A percentile compares a stretch with the other conserved stretches of the same genome.
These are phyloP conservation scores for Pseudorhombus dupliciocellatus DNA, from an alignment of 2,113 vertebrate species.

Conservation along the genomic window DNA sequence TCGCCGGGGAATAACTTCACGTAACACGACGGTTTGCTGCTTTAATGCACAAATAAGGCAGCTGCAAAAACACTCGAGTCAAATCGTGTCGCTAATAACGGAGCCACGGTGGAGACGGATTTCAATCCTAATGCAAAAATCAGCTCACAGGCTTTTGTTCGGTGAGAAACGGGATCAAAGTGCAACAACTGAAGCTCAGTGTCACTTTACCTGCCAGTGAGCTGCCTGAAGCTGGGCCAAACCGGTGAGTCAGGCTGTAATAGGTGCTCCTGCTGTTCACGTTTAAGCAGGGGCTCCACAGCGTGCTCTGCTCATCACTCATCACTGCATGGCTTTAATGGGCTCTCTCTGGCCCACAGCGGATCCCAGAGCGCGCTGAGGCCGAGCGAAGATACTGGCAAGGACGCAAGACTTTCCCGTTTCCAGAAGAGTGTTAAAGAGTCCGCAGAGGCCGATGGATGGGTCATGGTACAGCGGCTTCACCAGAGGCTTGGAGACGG, in stretches of 20 bases:
- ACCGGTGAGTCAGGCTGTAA: constrained; percentile 39
- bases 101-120: constrained; percentile 28
- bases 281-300: constrained; percentile 41
- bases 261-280: constrained; percentile 58
- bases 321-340: constrained; percentile 62
- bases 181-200: constrained; percentile 19
- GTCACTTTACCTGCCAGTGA: constrained; percentile 38
- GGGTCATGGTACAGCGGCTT: constrained; percentile 42
- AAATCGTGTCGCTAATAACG: constrained; percentile 35
- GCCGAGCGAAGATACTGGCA: constrained; percentile 47
- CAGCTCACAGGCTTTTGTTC: not conserved
- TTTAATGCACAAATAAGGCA: constrained; percentile 60
- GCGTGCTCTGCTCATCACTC: constrained; percentile 60
- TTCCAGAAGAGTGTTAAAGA: constrained; percentile 41
- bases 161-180: constrained; percentile 43
- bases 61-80: constrained; percentile 58
- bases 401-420: constrained; percentile 61
- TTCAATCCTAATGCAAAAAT: constrained; percentile 52
- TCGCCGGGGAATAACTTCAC: constrained; percentile 53
- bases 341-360: constrained; percentile 47
- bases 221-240: constrained; percentile 34
- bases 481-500: constrained; percentile 27
- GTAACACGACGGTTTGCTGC: constrained; percentile 54
- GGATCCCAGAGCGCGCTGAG: constrained; percentile 48
- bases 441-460: constrained; percentile 36